phyloP scores from a whole-genome alignment of 2,797 vertebrate genomes.

The Macropus fuliginosus region DNA sequence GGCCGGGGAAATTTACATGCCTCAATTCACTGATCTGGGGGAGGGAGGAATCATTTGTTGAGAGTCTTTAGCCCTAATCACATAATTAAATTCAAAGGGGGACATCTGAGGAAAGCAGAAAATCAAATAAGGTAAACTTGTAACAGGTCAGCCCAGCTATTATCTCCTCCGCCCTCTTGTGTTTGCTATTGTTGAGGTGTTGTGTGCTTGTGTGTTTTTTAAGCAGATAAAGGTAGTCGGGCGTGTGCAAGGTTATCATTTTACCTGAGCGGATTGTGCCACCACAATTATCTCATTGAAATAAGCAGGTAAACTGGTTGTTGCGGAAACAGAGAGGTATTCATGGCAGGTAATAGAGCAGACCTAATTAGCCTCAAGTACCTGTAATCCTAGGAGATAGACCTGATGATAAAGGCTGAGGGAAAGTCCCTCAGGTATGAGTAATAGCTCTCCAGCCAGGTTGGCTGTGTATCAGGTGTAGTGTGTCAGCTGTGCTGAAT shows the following conservation, averaged over 20 bases:
- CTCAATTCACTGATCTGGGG: constrained; percentile 47
- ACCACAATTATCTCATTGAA: constrained; percentile 85
- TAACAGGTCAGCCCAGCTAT: constrained; percentile 86
- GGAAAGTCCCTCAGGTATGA: constrained; percentile 89
- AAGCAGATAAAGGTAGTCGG: constrained; percentile 80
- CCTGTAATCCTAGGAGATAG: constrained; percentile 96
- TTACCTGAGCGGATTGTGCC: constrained; percentile 85
- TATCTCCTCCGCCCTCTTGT: constrained; percentile 84
- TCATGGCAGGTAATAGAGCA: constrained; percentile 93
- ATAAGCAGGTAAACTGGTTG: constrained; percentile 82
- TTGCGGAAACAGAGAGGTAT: constrained; percentile 85
- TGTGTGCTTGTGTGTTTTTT: neutral
- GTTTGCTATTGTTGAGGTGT: neutral
- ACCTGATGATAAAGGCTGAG: constrained; percentile 88
- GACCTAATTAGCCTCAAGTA: constrained; percentile 96
- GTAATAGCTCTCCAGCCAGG: constrained; percentile 88
- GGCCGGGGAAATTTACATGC: neutral
- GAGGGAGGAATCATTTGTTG: constrained; percentile 80
- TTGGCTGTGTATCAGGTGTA: constrained; percentile 91
- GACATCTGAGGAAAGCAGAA: constrained; percentile 72
- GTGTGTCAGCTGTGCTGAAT: constrained; percentile 89
- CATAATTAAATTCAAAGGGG: constrained; percentile 84
- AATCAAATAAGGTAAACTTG: constrained; percentile 81
- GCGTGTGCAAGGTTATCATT: constrained; percentile 86
- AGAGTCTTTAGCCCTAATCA: constrained; percentile 83